Evolutionary conservation across 1,140 invertebrate genomes (phyloP).

Genomic region (Eubasilissa regina): DNA sequence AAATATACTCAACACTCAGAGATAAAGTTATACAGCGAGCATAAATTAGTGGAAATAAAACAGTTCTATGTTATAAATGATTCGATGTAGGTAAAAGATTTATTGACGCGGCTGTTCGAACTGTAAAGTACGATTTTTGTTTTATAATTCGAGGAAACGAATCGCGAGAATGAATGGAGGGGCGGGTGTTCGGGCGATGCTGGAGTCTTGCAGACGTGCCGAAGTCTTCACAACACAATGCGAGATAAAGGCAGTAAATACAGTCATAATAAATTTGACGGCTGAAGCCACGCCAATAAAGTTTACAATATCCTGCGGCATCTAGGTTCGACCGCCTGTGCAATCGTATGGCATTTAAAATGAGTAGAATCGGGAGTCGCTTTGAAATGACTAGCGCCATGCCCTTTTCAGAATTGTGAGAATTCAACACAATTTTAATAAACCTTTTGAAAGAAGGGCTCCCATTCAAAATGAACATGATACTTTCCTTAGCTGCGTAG

Average conservation of each 20-base stretch:
- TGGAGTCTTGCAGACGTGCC: background rate
- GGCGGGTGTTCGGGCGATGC: background rate
- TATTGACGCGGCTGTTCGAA: slow-evolving; percentile 13
- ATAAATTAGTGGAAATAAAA: slow-evolving; percentile 41
- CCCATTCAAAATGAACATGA: slow-evolving; percentile 5
- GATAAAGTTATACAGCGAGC: slow-evolving; percentile 28
- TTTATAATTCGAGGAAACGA: slow-evolving; percentile 16
- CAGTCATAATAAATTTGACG: slow-evolving; percentile 31
- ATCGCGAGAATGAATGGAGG: slow-evolving; percentile 4
- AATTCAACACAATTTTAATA: background rate
- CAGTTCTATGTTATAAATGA: slow-evolving; percentile 32
- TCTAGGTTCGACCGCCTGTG: slow-evolving; percentile 9
- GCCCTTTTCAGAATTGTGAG: background rate
- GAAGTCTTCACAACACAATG: slow-evolving; percentile 12
- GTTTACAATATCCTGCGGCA: slow-evolving; percentile 39
- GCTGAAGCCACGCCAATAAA: slow-evolving; percentile 39
- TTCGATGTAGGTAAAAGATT: slow-evolving; percentile 36
- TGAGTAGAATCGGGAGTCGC: background rate
- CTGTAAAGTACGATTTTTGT: slow-evolving; percentile 20
- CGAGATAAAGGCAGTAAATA: slow-evolving; percentile 19
- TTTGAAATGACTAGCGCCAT: slow-evolving; percentile 18
- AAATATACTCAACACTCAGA: slow-evolving; percentile 27
- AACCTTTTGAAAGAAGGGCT: background rate
- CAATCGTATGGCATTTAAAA: slow-evolving; percentile 14
- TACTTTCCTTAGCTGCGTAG: no score